Evolutionary conservation across 1,140 invertebrate species (phyloP).

Genomic region (Drosophila tani): DNA sequence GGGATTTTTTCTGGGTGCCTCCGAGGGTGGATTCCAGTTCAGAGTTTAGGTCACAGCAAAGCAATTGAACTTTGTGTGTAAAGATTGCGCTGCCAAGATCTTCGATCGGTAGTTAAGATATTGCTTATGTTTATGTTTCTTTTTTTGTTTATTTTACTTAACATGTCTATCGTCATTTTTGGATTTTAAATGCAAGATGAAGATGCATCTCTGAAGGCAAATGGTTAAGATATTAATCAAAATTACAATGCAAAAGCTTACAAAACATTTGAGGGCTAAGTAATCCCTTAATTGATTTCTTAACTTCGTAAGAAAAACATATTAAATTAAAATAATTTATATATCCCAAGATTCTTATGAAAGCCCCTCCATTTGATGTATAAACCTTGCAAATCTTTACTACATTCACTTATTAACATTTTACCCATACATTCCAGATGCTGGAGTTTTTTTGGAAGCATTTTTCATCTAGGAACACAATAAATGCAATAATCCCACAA

Average conservation of each 20-base stretch:
- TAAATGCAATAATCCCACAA: slow-evolving; percentile 2
- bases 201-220: neutral
- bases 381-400: neutral
- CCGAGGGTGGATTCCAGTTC: slow-evolving; percentile 49
- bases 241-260: neutral
- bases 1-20: slow-evolving; percentile 25
- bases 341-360: too few relatives aligned
- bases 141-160: neutral
- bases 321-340: too few relatives aligned
- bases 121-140: neutral
- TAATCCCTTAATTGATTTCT: neutral
- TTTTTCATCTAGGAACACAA: neutral
- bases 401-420: neutral
- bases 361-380: too few relatives aligned
- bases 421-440: neutral
- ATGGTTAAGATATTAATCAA: neutral
- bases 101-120: slow-evolving; percentile 18
- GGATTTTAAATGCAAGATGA: neutral
- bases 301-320: too few relatives aligned
- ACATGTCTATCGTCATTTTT: slow-evolving; percentile 2
- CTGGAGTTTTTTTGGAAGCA: neutral
- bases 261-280: neutral
- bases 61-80: slow-evolving; percentile 44
- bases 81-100: slow-evolving; percentile 20
- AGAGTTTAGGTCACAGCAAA: slow-evolving; percentile 44